Evolutionary conservation across 2,113 vertebrate species (phyloP).

Genomic region (Cyanoderma ruficeps): DNA sequence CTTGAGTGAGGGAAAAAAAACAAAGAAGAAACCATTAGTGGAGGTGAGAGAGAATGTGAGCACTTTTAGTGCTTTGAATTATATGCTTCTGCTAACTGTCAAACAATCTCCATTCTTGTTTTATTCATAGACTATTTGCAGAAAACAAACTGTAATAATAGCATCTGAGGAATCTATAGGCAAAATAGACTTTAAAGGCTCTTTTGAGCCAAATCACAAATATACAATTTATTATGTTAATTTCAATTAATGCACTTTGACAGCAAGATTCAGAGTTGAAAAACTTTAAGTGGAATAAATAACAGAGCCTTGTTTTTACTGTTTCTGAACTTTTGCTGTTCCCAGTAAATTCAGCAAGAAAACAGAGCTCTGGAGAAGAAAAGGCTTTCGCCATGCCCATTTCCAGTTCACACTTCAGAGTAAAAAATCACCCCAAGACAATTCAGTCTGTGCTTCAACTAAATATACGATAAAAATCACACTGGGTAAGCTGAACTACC

Average conservation of each 20-base stretch:
- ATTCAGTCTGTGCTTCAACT: background rate
- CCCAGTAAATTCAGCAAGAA: background rate
- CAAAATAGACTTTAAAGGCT: background rate
- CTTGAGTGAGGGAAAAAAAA: background rate
- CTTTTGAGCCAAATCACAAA: background rate
- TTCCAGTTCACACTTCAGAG: background rate
- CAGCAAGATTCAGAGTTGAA: background rate
- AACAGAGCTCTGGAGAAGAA: background rate
- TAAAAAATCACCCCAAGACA: background rate
- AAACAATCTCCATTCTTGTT: background rate
- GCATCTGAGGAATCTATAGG: slow-evolving; percentile 9
- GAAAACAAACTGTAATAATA: slow-evolving; percentile 2
- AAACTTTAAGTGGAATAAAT: background rate
- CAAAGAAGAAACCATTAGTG: background rate
- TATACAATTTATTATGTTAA: background rate
- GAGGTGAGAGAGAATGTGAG: background rate
- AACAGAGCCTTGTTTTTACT: background rate
- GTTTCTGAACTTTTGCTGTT: background rate
- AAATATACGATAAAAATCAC: background rate
- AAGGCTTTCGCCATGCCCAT: background rate
- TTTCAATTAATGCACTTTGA: background rate
- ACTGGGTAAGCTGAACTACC: background rate
- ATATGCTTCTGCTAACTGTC: background rate
- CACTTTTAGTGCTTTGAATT: background rate
- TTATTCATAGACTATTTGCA: background rate